Base-by-base conservation (phyloP, 2,888 invertebrate genomes). In the Trypoxylon attenuatum region DNA sequence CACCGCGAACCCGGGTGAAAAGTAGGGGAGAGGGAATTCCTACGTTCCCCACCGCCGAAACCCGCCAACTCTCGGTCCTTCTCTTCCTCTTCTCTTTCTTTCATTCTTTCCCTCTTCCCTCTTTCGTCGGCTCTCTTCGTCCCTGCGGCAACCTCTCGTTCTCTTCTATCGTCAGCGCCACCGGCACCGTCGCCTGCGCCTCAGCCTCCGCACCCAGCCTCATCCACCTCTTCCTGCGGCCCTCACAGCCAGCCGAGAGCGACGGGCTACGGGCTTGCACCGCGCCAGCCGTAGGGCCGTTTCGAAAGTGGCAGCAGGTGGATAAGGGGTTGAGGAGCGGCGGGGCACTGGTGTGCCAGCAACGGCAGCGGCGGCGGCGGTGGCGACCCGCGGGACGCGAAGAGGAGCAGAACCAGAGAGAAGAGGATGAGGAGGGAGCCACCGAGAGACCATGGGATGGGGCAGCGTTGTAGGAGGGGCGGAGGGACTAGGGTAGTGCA, bases 21-120 rank as follows among this genome's bases (percentile, higher is more conserved):
- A 77, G 77, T 72, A 70, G 81, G 76, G 75, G 72, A 75, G 77
- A 79, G 81, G 80, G 81, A 80, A 83, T 84, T 84, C 83, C 83
- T 81, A 69, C 73, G 78, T 47, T 59, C 65, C 50, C 57, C 33
- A 53, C 23, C 18, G 50, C 27, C 27, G 52, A 29, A 19, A 60
- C 22, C 57, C 33, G 45, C 23, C 57, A 29, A 51, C 50, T 43
- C 29, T 33, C 42, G 46, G 42, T 53, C 16, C 6, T n/a, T 47
- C 39, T 57, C 61, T 49, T 42, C 18, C 55, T 52, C 43, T 39
- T 52, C 45, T 10, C 29, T 43, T 27, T 50, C 18, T 2, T 41
- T 43, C 57, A 22, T 54, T 19, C 57, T 46, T 23, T 42, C 13
- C 33, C 33, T 25, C 18, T 29, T 27, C 29, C 25, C 15, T n/a